Percentiles rank a stretch among this genome's conserved stretches.
phyloP scores from a whole-genome alignment of 2,113 vertebrate species.

The Phalacrocorax pelagicus region DNA sequence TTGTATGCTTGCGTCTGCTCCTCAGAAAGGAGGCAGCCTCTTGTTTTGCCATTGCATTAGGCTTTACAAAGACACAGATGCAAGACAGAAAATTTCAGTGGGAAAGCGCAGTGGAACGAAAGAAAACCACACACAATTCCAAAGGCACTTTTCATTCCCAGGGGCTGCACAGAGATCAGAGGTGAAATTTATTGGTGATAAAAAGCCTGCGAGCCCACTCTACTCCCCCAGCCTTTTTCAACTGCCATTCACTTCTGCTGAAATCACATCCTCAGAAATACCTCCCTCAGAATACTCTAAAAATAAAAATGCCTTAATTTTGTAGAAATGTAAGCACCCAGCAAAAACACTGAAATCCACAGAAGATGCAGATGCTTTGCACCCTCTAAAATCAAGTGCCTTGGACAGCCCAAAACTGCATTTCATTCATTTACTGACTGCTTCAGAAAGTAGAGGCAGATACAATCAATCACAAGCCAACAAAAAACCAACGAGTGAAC shows the following conservation, averaged over 20 bases:
- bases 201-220: background rate
- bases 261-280: background rate
- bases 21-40: background rate
- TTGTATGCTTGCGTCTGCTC: background rate
- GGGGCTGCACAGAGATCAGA: slow-evolving; percentile 43
- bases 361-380: background rate
- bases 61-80: slow-evolving; percentile 32
- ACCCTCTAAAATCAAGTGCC: background rate
- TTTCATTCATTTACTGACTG: background rate
- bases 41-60: slow-evolving; percentile 30
- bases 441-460: background rate
- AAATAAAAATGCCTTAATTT: background rate
- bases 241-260: background rate
- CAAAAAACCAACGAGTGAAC: background rate
- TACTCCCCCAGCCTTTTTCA: background rate
- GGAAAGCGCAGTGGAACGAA: slow-evolving; percentile 40
- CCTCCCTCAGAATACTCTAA: background rate
- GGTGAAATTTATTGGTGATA: slow-evolving; percentile 47
- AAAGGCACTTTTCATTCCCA: slow-evolving; percentile 41
- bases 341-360: background rate
- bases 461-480: background rate
- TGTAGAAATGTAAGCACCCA: background rate
- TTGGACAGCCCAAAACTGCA: background rate
- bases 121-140: slow-evolving; percentile 45
- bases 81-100: slow-evolving; percentile 42